These are phyloP conservation scores for Theretra japonica DNA, from an alignment of 2,888 invertebrate species.

Conservation along the genomic window DNA sequence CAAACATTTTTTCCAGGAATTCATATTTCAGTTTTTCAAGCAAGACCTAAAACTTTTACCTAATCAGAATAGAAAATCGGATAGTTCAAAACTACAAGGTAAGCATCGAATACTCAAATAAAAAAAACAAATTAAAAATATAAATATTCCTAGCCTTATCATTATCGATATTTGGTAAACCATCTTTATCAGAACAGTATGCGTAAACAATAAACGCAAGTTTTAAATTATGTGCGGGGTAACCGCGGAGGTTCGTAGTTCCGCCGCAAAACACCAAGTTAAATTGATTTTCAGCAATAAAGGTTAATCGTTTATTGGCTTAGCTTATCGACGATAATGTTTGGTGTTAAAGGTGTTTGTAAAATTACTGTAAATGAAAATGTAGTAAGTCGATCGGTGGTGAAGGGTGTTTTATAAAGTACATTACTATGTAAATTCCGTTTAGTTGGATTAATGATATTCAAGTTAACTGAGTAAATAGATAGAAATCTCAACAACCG, in stretches of 20 bases:
- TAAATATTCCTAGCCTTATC: too few relatives aligned
- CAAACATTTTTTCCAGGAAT: too few relatives aligned
- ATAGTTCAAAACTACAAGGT: too few relatives aligned
- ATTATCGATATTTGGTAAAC: not conserved
- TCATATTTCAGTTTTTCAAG: not conserved
- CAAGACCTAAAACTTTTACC: not conserved
- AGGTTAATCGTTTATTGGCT: not conserved
- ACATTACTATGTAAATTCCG: too few relatives aligned
- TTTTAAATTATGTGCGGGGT: conserved; percentile 11
- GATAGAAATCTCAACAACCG: too few relatives aligned
- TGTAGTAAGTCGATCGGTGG: too few relatives aligned
- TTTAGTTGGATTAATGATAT: too few relatives aligned
- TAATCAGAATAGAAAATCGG: not conserved
- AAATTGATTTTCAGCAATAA: not conserved
- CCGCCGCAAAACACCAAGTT: not conserved
- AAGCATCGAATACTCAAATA: too few relatives aligned
- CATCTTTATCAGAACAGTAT: not conserved
- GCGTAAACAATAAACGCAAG: not conserved
- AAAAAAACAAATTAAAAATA: too few relatives aligned
- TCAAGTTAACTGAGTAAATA: too few relatives aligned
- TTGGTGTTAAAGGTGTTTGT: not conserved
- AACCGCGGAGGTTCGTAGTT: not conserved
- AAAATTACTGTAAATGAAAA: not conserved
- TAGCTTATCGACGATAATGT: not conserved
- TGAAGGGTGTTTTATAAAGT: too few relatives aligned